Evolutionary conservation across 2,113 vertebrate genomes (phyloP).

Genomic region (Corapipo altera): DNA sequence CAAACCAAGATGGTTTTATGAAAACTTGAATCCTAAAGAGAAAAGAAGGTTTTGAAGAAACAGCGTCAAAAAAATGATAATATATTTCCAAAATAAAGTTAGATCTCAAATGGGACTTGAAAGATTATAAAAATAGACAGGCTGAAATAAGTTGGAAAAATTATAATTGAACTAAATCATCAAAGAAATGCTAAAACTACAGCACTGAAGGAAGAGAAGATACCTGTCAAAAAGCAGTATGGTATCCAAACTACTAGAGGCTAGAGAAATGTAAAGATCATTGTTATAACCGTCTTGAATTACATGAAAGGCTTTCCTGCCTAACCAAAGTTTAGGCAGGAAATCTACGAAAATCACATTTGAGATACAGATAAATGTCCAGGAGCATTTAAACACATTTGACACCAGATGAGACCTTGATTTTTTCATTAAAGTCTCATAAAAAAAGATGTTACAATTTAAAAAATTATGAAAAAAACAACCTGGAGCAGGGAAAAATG

Average conservation of each 20-base stretch:
- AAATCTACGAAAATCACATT: not conserved
- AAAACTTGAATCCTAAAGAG: not conserved
- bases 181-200: not conserved
- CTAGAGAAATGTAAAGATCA: not conserved
- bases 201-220: not conserved
- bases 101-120: not conserved
- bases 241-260: not conserved
- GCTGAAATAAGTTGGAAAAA: not conserved
- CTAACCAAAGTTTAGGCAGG: not conserved
- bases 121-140: not conserved
- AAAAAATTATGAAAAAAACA: not conserved
- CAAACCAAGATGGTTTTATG: not conserved
- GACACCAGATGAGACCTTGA: not conserved
- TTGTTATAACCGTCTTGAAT: not conserved
- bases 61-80: not conserved
- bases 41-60: not conserved
- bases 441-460: not conserved
- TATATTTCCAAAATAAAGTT: not conserved
- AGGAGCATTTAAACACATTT: not conserved
- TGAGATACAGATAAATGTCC: not conserved
- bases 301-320: not conserved
- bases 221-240: not conserved
- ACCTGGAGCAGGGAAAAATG: not conserved
- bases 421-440: not conserved
- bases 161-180: not conserved